Conservation (phyloP, 2,888 invertebrate species). For the Noctua pronuba region DNA sequence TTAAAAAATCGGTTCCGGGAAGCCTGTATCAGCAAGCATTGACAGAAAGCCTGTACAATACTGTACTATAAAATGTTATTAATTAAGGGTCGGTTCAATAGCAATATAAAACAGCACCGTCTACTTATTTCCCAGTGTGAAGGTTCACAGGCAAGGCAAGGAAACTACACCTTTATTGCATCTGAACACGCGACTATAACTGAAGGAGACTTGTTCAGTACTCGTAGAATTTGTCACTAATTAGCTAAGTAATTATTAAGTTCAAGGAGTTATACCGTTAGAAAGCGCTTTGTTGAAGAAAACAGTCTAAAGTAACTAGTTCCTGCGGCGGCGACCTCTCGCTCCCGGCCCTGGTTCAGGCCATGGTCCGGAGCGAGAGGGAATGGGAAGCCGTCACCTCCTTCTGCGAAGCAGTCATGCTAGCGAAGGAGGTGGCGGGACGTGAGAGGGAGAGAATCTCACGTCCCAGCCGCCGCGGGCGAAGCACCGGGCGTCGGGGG, state of each 20-base stretch:
- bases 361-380: no score
- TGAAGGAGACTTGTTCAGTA: slow-evolving; percentile 3
- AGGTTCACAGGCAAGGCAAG: slow-evolving; percentile 9
- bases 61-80: background rate
- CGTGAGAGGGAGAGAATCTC: no score
- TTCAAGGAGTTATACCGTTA: background rate
- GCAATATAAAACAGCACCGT: background rate
- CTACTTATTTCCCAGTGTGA: slow-evolving; percentile 2
- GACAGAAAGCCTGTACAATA: background rate
- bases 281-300: background rate
- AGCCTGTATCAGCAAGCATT: background rate
- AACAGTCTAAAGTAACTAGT: background rate
- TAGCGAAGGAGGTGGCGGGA: no score
- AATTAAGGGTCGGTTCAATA: background rate
- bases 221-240: slow-evolving; percentile 35
- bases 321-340: no score
- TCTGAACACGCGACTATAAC: slow-evolving; percentile 35
- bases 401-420: no score
- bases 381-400: no score
- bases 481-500: no score
- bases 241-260: slow-evolving; percentile 14
- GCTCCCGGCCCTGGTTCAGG: no score
- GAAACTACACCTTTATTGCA: slow-evolving; percentile 27
- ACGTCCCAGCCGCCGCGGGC: no score
- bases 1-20: no score